These are phyloP conservation scores for Zoanthus gigantus DNA, from an alignment of 92 coral and sea anemone species.

Conservation along the genomic window DNA sequence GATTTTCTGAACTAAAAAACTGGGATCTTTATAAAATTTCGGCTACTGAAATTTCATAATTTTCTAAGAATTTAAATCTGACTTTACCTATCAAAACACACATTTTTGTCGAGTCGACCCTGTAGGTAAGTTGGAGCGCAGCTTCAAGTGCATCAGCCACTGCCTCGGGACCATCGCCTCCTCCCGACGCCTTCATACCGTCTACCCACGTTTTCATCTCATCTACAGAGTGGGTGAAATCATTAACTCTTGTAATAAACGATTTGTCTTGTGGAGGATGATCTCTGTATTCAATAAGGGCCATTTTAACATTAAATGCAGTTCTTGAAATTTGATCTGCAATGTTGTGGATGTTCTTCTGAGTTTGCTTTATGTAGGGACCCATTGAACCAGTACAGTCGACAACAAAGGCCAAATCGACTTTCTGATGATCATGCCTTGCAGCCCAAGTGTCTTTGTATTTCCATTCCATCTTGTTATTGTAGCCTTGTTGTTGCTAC, in stretches of 20 bases:
- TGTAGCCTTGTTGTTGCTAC: no score
- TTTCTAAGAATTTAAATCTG: background rate
- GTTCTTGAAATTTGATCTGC: constrained; percentile 87
- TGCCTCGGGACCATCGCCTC: constrained; percentile 94
- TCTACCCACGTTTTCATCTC: constrained; percentile 97
- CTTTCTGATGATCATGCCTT: constrained; percentile 86
- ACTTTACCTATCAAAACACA: constrained; percentile 85
- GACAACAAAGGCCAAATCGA: constrained; percentile 89
- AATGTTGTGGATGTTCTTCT: constrained; percentile 79
- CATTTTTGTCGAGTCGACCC: constrained; percentile 87
- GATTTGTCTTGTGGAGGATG: constrained; percentile 92
- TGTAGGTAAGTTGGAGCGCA: constrained; percentile 70
- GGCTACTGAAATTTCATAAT: background rate
- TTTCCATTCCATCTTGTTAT: background rate
- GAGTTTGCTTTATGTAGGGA: constrained; percentile 86
- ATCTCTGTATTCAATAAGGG: constrained; percentile 89
- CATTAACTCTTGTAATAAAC: constrained; percentile 78
- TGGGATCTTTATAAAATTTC: background rate
- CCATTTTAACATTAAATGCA: constrained; percentile 84
- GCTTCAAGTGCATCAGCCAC: constrained; percentile 88
- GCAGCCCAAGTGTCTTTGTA: constrained; percentile 77
- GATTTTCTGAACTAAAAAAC: background rate
- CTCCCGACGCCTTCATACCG: constrained; percentile 88
- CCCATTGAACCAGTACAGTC: constrained; percentile 99
- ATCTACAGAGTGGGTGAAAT: constrained; percentile 72